phyloP scores from a whole-genome alignment of 2,797 vertebrate genomes.

The Apogon hyalosoma region DNA sequence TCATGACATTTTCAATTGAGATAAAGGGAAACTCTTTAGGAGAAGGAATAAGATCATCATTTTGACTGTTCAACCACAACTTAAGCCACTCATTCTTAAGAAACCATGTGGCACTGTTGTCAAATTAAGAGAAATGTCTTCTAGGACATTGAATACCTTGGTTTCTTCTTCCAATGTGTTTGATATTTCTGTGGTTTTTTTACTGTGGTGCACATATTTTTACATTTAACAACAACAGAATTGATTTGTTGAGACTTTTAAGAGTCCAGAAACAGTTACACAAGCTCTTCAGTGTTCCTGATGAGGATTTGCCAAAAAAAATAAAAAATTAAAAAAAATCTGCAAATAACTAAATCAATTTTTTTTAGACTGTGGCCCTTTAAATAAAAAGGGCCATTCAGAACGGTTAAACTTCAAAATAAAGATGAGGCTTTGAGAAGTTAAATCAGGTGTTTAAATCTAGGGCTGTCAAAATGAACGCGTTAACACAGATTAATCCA shows the following conservation, averaged over 20 bases:
- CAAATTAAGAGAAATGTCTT: conserved; percentile 12
- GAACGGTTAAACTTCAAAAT: conserved; percentile 12
- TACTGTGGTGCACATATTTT: background rate
- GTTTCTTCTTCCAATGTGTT: background rate
- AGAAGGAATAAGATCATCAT: too few relatives aligned
- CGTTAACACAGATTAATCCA: too few relatives aligned
- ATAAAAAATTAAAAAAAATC: background rate
- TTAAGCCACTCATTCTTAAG: background rate
- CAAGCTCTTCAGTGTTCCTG: background rate
- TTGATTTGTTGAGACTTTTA: background rate
- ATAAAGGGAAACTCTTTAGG: too few relatives aligned
- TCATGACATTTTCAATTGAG: too few relatives aligned
- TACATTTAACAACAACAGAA: conserved; percentile 3
- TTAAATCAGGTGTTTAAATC: conserved; percentile 4
- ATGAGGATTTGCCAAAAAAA: background rate
- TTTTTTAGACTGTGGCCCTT: background rate
- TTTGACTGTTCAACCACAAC: background rate
- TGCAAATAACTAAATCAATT: background rate
- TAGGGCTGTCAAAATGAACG: background rate
- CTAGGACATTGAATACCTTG: background rate
- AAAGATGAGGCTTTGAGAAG: background rate
- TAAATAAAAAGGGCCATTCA: background rate
- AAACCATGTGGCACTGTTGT: background rate
- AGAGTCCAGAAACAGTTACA: background rate
- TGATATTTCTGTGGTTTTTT: background rate